Evolutionary conservation across 2,888 invertebrate species (phyloP), one percentile per base, ranked within the genome.

Genomic region (Eustalomyia histrio): DNA sequence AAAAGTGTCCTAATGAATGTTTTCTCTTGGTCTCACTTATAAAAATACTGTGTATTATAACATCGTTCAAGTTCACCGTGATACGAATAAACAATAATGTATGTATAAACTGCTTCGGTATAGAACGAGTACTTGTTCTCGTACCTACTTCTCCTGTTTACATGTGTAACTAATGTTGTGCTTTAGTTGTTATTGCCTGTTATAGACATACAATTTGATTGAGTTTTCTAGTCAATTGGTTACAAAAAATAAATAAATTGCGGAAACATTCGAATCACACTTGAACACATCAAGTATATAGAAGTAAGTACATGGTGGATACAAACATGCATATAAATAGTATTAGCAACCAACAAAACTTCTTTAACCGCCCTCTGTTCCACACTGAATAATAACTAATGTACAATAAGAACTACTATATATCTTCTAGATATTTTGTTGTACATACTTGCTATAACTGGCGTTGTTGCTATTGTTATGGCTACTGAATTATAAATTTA

Each of bases 121-220:
- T 35, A 55, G n/a, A 9, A 55, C n/a, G 57, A 29, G 29, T 60
- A 29, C 52, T 24, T 47, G n/a, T 47, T 43, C 53, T 50, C 43
- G 47, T 39, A 68, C 43, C 35, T 39, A 68, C 9, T 64, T 6
- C 39, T 61, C 18, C 17, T 72, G 55, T 52, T 21, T 35, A 24
- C 33, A 43, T 17, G 65, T 79, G 65, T 53, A 47, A 67, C 61
- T 53, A 76, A 69, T 79, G 72, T 68, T 75, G 47, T 76, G 57
- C 12, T 61, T 14, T 57, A 69, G 58, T 17, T 65, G 21, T 64
- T 64, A 12, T 69, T 76, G 80, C 67, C 83, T 84, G 84, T 65
- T 63, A 80, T 73, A 83, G 84, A 83, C 85, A 79, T 84, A 79
- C 84, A 84, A 84, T 61, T 83, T 84, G 85, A 85, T 85, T 84